Conservation (phyloP, 2,888 invertebrate species). For the Ectemnius continuus region DNA sequence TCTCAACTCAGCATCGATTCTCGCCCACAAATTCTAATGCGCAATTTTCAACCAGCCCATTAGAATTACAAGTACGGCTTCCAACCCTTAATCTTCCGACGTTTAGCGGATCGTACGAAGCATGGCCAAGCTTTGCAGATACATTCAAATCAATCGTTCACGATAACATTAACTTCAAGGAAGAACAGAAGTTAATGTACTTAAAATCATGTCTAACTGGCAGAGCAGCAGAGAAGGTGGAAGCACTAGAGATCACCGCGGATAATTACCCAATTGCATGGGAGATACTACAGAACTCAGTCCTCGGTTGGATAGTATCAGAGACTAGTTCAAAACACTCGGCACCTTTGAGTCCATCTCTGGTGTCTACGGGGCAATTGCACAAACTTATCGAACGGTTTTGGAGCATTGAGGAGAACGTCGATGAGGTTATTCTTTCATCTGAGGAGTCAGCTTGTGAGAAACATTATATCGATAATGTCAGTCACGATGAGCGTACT, state of each 20-base stretch:
- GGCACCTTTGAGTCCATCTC: background rate
- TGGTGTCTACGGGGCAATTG: background rate
- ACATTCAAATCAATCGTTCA: slow-evolving; percentile 14
- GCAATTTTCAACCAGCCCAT: too few relatives aligned
- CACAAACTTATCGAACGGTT: background rate
- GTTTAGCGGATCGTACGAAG: slow-evolving; percentile 6
- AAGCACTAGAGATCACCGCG: slow-evolving; percentile 10
- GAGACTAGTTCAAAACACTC: background rate
- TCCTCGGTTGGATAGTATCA: background rate
- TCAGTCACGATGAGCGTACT: background rate
- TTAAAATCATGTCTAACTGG: slow-evolving; percentile 13
- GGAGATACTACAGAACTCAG: background rate
- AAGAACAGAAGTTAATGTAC: slow-evolving; percentile 14
- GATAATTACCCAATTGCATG: slow-evolving; percentile 19
- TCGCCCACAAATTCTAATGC: too few relatives aligned
- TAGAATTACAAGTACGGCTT: background rate
- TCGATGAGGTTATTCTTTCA: background rate
- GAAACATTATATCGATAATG: background rate
- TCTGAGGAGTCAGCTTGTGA: background rate
- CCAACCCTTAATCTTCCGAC: slow-evolving; percentile 8
- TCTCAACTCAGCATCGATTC: too few relatives aligned
- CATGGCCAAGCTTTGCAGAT: slow-evolving; percentile 12
- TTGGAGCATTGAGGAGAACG: background rate
- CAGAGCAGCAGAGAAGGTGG: background rate
- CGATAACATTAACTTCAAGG: slow-evolving; percentile 3